These are phyloP conservation scores for Miopithecus talapoin DNA, from an alignment of 2,797 vertebrate genomes.

Conservation along the genomic window DNA sequence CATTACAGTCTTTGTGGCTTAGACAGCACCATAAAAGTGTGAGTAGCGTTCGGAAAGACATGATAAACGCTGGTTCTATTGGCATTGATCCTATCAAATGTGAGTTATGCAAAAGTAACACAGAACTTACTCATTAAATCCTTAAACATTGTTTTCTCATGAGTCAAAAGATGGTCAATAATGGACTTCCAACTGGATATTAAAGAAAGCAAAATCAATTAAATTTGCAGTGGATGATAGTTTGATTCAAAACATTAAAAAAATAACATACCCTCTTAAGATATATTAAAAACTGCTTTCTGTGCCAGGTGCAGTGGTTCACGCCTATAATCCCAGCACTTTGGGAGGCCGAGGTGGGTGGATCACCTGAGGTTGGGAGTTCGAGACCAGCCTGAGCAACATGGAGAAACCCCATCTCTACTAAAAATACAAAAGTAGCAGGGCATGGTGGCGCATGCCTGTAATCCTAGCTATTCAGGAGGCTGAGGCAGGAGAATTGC, in stretches of 20 bases:
- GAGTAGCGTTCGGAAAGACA: background rate
- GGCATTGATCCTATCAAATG: background rate
- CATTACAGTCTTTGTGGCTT: background rate
- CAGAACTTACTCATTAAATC: constrained; percentile 97
- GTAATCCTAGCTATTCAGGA: background rate
- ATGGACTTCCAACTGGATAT: constrained; percentile 94
- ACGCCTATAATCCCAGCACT: background rate
- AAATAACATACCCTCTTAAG: background rate
- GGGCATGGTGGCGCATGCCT: background rate
- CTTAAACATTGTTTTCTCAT: constrained; percentile 99
- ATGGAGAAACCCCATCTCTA: background rate
- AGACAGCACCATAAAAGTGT: background rate
- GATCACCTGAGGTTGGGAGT: background rate
- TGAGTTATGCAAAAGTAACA: constrained; percentile 65
- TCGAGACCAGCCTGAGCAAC: background rate
- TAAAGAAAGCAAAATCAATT: constrained; percentile 40
- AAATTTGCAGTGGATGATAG: background rate
- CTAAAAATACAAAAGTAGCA: background rate
- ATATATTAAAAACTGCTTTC: background rate
- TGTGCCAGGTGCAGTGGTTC: background rate
- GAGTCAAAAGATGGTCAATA: constrained; percentile 96
- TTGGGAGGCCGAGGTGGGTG: background rate
- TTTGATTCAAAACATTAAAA: background rate
- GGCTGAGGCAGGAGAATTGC: background rate
- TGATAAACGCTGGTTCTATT: background rate